Percentiles rank a stretch among this genome's conserved stretches.
phyloP scores from a whole-genome alignment of 2,888 invertebrate species.

The Ophion ventricosus region DNA sequence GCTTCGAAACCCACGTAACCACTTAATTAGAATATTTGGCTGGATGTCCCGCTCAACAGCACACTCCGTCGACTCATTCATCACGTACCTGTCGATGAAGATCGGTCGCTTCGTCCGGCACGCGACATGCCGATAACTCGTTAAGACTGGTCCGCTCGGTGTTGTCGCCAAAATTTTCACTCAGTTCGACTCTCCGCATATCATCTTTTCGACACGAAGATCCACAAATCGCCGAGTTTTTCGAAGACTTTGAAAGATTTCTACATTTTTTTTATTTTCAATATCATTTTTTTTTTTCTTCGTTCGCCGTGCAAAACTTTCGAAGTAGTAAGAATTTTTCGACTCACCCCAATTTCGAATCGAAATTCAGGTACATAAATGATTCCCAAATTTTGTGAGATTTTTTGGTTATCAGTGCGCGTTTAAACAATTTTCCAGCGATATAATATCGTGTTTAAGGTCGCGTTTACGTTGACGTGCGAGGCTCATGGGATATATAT shows the following conservation, averaged over 20 bases:
- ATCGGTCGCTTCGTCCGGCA: slow-evolving; percentile 52
- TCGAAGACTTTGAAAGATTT: slow-evolving; percentile 66
- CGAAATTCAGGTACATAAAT: slow-evolving; percentile 71
- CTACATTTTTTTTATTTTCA: slow-evolving; percentile 47
- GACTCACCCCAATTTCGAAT: slow-evolving; percentile 66
- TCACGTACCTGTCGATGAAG: slow-evolving; percentile 70
- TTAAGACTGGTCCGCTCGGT: slow-evolving; percentile 57
- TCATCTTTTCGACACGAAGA: slow-evolving; percentile 68
- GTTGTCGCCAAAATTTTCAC: slow-evolving; percentile 61
- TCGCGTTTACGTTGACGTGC: slow-evolving; percentile 1
- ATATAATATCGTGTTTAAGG: slow-evolving; percentile 10
- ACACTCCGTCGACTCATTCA: too few species aligned
- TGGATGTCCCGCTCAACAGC: too few species aligned
- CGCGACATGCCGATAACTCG: slow-evolving; percentile 59
- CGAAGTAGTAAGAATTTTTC: background rate
- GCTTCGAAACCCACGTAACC: too few species aligned
- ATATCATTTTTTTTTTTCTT: background rate
- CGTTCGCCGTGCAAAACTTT: background rate
- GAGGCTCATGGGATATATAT: slow-evolving; percentile 43
- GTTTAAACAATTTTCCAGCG: background rate
- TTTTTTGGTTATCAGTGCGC: slow-evolving; percentile 24
- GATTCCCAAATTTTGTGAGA: slow-evolving; percentile 68
- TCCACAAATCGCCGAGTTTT: slow-evolving; percentile 56
- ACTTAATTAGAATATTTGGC: too few species aligned
- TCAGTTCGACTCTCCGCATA: slow-evolving; percentile 73